Percentiles rank a stretch among this genome's conserved stretches.
These are phyloP conservation scores for Ceyx erithaca DNA, from an alignment of 2,797 vertebrate genomes.

Conservation along the genomic window DNA sequence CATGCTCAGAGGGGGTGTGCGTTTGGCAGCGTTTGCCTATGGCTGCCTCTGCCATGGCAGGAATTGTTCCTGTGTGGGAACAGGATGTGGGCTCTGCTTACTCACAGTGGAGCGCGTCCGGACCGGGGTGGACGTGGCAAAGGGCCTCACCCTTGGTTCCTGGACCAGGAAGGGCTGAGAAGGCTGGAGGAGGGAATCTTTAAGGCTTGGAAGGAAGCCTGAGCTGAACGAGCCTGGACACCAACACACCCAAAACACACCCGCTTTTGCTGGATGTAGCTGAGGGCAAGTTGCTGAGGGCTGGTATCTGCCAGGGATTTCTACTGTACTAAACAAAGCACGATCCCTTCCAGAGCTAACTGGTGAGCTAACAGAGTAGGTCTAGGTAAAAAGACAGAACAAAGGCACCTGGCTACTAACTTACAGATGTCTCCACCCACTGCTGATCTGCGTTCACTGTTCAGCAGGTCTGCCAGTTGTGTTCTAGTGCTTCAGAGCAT, in stretches of 20 bases:
- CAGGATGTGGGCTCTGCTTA: conserved; percentile 37
- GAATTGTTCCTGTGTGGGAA: background rate
- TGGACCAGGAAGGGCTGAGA: background rate
- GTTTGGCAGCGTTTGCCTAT: background rate
- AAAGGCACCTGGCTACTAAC: background rate
- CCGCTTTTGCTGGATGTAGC: background rate
- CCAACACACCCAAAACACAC: background rate
- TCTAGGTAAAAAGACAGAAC: background rate
- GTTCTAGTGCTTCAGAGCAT: conserved; percentile 71
- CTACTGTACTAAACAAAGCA: background rate
- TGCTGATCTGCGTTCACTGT: conserved; percentile 85
- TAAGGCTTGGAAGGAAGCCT: conserved; percentile 5
- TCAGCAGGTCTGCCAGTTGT: conserved; percentile 90
- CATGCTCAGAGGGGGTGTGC: background rate
- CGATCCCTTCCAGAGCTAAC: background rate
- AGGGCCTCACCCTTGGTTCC: conserved; percentile 34
- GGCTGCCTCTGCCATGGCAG: background rate
- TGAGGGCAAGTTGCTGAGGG: background rate
- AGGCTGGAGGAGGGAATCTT: conserved; percentile 1
- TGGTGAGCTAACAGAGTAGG: background rate
- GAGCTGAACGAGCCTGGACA: background rate
- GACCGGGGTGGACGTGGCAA: background rate
- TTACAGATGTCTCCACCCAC: conserved; percentile 75
- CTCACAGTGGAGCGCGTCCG: background rate
- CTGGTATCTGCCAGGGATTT: background rate